Base-by-base conservation (phyloP, 1,140 invertebrate genomes). In the Neuroterus valhalla region DNA sequence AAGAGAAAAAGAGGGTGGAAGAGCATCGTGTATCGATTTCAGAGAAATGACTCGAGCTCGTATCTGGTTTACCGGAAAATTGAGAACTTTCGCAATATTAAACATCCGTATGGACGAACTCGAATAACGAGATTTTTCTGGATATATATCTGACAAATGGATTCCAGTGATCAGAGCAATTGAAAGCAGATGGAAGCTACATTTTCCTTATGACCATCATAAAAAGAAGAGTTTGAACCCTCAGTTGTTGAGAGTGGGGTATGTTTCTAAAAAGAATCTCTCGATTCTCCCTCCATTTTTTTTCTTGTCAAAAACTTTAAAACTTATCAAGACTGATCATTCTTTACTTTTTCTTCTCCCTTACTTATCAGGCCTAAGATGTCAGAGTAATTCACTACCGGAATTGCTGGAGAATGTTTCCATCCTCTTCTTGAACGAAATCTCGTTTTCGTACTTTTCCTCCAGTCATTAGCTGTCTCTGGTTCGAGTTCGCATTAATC, bases 11-110 rank as follows among this genome's bases (percentile, higher is more conserved):
- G 8, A 8, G 8, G 17, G 52, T 55, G 26, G 15, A 55, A 21
- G 23, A 31, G 26, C 19, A 50, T 50, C 48, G 21, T 50, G 17
- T 19, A 50, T 17, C 14, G 12, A 55, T 55, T 55, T 23, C 12
- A 21, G 15, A 23, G 19, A 26, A 26, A 55, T 21, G 52, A 21
- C 52, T 55, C 10, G 26, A 31, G 15, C 19, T 14, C 26, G 15
- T 55, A 3, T 14, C 26, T 8, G 17, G 5, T 26, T 23, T 55
- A 55, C 48, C 70, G 43, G 45, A 70, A 76, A 77, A 75, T 81
- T 67, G 74, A 79, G 70, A 82, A 81, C 69, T 83, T 81, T 76
- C 72, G 68, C 74, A 72, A 82, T 81, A 82, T 81, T 82, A 84
- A 82, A 81, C 72, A 73, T 69, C 42, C 44, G 68, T 72, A 38